Conservation (phyloP, 2,113 vertebrate genomes). For the Apteryx mantelli region DNA sequence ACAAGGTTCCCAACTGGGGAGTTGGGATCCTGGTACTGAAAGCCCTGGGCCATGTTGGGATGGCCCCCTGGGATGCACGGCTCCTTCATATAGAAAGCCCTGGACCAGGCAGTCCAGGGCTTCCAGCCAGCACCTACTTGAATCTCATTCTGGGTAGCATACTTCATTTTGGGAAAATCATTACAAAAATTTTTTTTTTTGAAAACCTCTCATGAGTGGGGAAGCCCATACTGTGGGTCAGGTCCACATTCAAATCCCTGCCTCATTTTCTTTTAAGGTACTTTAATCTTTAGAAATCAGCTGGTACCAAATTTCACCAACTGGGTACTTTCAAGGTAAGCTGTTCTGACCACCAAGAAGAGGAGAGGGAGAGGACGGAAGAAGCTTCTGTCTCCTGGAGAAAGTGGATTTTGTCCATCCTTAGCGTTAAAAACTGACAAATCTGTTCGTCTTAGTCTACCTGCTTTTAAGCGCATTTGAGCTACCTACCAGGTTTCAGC, state of each 20-base stretch:
- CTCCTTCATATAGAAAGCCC: neutral
- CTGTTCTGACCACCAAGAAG: fast-evolving
- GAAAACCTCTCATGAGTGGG: neutral
- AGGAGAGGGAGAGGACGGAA: neutral
- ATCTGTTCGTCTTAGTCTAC: neutral
- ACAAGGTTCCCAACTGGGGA: neutral
- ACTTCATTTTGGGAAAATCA: neutral
- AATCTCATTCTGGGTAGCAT: neutral
- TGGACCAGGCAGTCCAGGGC: neutral
- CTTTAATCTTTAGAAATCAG: neutral
- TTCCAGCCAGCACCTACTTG: neutral
- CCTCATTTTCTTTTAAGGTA: neutral
- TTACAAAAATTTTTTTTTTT: neutral
- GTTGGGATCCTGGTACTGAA: neutral
- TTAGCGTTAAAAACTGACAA: neutral
- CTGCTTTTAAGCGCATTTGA: neutral
- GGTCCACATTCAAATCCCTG: neutral
- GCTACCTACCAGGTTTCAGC: neutral
- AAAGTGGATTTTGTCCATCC: neutral
- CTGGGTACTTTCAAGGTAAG: fast-evolving
- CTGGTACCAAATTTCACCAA: neutral
- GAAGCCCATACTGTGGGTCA: neutral
- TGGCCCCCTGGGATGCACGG: neutral
- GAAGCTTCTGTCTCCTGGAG: neutral
- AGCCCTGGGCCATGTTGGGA: neutral